A percentile compares a stretch with the other conserved stretches of the same genome.
Conservation (phyloP, 2,797 vertebrate species). For the Pantherophis vulpinus region DNA sequence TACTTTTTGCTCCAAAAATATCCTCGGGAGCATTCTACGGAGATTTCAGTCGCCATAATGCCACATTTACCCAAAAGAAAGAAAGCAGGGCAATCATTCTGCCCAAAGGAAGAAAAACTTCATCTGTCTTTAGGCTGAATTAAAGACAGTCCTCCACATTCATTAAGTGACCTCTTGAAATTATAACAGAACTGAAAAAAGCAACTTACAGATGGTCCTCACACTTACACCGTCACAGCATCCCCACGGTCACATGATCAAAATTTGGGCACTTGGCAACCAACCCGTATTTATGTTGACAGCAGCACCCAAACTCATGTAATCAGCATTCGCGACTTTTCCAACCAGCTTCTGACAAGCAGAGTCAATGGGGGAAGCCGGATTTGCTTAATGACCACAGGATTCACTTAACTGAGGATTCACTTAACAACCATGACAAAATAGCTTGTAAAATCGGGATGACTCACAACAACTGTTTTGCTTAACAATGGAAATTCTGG, state of each 20-base stretch:
- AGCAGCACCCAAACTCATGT: too few relatives aligned
- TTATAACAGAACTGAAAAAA: neutral
- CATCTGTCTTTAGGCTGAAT: neutral
- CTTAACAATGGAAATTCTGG: too few relatives aligned
- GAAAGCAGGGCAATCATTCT: neutral
- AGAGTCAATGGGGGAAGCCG: too few relatives aligned
- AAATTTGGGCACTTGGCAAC: neutral
- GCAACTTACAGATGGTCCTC: neutral
- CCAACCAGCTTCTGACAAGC: neutral
- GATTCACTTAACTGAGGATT: neutral
- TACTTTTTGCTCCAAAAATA: neutral
- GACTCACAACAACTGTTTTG: neutral
- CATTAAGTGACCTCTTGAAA: neutral
- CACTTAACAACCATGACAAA: neutral
- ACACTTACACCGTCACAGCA: neutral
- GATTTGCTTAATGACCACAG: neutral
- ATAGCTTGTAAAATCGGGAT: neutral
- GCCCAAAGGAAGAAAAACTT: neutral
- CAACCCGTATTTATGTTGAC: neutral
- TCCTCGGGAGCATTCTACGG: neutral
- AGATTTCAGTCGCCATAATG: neutral
- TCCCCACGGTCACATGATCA: neutral
- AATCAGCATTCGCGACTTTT: too few relatives aligned
- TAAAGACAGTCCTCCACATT: neutral
- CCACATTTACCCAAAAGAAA: neutral